Conservation (phyloP, 2,888 invertebrate genomes). For the Drosophila lacicola region DNA sequence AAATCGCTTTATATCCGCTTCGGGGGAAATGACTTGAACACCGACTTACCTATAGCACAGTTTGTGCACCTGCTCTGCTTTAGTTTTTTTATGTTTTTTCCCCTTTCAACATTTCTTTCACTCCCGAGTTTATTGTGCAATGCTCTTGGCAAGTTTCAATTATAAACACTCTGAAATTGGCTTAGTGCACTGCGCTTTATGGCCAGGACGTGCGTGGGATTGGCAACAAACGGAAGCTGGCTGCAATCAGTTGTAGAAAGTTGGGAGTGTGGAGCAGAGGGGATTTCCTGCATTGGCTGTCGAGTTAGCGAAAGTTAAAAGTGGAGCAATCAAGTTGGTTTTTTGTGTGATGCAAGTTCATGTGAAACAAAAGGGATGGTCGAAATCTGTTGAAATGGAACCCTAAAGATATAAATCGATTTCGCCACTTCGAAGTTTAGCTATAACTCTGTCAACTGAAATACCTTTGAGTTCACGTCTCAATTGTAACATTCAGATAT, state of each 20-base stretch:
- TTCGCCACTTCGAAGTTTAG: neutral
- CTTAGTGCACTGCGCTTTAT: constrained; percentile 57
- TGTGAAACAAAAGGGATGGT: neutral
- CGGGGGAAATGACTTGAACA: constrained; percentile 43
- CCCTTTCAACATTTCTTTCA: constrained; percentile 5
- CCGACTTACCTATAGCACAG: constrained; percentile 28
- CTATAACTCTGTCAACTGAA: too few relatives aligned
- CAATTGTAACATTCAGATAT: too few relatives aligned
- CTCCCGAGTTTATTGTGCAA: constrained; percentile 4
- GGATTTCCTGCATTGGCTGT: neutral
- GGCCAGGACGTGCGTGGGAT: constrained; percentile 56
- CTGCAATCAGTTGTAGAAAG: constrained; percentile 25
- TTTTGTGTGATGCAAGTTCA: constrained; percentile 2
- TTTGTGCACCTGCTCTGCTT: constrained; percentile 13
- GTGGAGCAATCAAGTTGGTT: constrained; percentile 14
- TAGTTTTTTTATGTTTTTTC: constrained; percentile 15
- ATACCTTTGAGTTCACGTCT: too few relatives aligned
- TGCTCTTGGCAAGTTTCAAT: constrained; percentile 52
- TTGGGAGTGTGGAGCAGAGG: neutral
- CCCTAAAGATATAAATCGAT: neutral
- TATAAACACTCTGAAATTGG: constrained; percentile 67
- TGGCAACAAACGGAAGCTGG: constrained; percentile 46
- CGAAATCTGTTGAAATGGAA: neutral
- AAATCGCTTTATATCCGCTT: constrained; percentile 67
- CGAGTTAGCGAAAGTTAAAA: neutral